phyloP scores from a whole-genome alignment of 2,888 invertebrate genomes.

The Xylota segnis region DNA sequence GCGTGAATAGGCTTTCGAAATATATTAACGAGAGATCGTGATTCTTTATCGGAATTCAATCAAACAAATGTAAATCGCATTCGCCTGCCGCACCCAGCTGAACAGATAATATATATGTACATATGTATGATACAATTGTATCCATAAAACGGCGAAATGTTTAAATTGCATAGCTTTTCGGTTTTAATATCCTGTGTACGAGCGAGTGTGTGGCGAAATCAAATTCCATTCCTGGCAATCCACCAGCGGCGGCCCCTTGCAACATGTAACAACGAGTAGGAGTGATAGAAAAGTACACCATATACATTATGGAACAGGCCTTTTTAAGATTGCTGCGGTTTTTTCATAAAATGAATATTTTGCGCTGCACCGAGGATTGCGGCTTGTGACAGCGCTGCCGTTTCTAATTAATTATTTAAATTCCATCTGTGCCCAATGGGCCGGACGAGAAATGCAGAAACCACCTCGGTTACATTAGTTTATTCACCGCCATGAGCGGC shows the following conservation, averaged over 20 bases:
- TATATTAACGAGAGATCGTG: conserved; percentile 13
- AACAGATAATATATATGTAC: too few species aligned
- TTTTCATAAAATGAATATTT: conserved; percentile 50
- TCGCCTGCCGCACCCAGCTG: conserved; percentile 28
- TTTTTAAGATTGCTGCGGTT: conserved; percentile 50
- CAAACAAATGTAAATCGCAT: conserved; percentile 51
- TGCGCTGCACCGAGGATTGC: conserved; percentile 26
- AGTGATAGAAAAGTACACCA: conserved; percentile 35
- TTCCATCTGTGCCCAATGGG: conserved; percentile 46
- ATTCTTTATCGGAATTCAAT: conserved; percentile 61
- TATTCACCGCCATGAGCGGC: conserved; percentile 34
- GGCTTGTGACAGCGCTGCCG: conserved; percentile 48
- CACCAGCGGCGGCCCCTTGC: conserved; percentile 3
- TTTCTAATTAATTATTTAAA: conserved; percentile 71
- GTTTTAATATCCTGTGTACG: conserved; percentile 55
- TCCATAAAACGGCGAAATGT: conserved; percentile 38
- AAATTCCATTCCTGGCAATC: conserved; percentile 12
- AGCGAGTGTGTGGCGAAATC: not conserved
- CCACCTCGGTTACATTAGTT: conserved; percentile 57
- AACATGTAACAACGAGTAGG: not conserved
- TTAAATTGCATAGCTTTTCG: conserved; percentile 48
- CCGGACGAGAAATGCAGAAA: conserved; percentile 8
- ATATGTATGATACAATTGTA: conserved; percentile 39
- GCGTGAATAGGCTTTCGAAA: not conserved
- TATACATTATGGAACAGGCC: conserved; percentile 43